phyloP scores from a whole-genome alignment of 2,888 invertebrate genomes.

The Dynastes tityus region DNA sequence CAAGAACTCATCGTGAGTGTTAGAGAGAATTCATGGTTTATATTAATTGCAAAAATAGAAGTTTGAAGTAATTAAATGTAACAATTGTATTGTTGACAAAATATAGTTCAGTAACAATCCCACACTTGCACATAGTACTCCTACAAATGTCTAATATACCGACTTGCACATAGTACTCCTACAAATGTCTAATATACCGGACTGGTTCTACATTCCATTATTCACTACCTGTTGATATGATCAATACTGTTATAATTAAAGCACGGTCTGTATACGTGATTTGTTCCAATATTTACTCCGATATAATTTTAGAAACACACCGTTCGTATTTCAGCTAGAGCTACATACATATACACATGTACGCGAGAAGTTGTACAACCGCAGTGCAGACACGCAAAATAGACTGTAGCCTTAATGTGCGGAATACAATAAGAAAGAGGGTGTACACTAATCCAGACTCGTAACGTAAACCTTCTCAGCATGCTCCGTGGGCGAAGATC shows the following conservation, averaged over 20 bases:
- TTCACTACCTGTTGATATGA: constrained; percentile 5
- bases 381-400: too few relatives aligned
- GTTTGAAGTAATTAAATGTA: too few relatives aligned
- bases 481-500: constrained; percentile 36
- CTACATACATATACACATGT: not conserved
- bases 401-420: not conserved
- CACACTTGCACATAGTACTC: not conserved
- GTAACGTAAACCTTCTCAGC: constrained; percentile 22
- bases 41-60: too few relatives aligned
- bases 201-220: not conserved
- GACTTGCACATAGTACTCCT: not conserved
- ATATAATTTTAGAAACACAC: constrained; percentile 1
- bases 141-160: not conserved
- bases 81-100: too few relatives aligned
- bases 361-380: not conserved
- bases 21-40: too few relatives aligned
- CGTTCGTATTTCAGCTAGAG: not conserved
- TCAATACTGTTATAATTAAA: not conserved
- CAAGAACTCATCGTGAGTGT: too few relatives aligned
- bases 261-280: not conserved
- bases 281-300: not conserved
- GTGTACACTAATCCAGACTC: constrained; percentile 14
- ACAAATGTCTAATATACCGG: not conserved
- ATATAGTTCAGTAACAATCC: not conserved
- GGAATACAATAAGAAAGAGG: constrained; percentile 15